Evolutionary conservation across 2,113 vertebrate genomes (phyloP), one percentile per base, ranked within the genome.

Genomic region (Rhinolophus sinicus): DNA sequence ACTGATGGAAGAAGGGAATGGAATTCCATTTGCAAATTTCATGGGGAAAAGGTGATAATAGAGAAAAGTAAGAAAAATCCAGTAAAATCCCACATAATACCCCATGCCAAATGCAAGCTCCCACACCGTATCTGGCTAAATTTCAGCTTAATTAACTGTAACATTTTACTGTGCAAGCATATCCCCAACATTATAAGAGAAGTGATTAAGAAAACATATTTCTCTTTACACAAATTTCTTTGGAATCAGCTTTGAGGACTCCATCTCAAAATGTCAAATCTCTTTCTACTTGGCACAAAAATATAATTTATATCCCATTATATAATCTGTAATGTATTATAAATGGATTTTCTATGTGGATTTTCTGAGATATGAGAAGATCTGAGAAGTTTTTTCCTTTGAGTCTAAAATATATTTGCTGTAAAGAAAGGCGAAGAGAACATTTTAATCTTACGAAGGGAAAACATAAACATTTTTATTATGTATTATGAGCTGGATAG

Each of bases 271-370:
- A 69, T 95, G 92, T 92, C 92, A 97, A 81, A 86, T 93, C 35
- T 89, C 50, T 88, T 90, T 91, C 69, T 69, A 86, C 33, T 92
- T 94, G 56, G 67, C 78, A 89, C 2, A 21, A 56, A 93, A 88
- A 64, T 93, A 77, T 94, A 94, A 97, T 95, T 90, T 58, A 92
- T 95, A 89, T 78, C 52, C 28, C 69, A 95, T 97, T 93, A 95
- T 84, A 88, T 87, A 96, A 97, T 94, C 24, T 83, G 24, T 30
- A 91, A 93, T 88, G 8, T 26, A 91, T 93, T 96, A 94, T 95
- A 96, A 97, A 88, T 96, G 58, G 58, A 86, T 86, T 97, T 96
- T 89, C 89, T 82, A 83, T 90, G 64, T 93, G 44, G 56, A 14
- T 88, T 83, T 91, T 93, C 72, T 96, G 38, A 93, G 44, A 56